phyloP scores from a whole-genome alignment of 1,140 invertebrate genomes.

The Drosophila mojavensis region DNA sequence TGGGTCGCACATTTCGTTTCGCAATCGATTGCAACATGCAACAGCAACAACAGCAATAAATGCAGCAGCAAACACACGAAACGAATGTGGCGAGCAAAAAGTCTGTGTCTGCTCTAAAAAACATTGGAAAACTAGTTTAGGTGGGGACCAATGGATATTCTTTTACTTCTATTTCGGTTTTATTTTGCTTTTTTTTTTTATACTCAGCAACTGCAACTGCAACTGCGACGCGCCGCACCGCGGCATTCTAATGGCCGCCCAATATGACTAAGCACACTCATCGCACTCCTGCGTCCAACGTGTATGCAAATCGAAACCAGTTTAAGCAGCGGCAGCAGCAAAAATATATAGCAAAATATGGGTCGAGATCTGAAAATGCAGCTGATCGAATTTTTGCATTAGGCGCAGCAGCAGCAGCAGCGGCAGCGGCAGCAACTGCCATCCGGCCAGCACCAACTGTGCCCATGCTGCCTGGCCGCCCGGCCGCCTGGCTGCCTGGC shows the following conservation, averaged over 20 bases:
- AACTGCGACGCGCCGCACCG: constrained; percentile 18
- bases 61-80: constrained; percentile 62
- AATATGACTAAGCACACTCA: constrained; percentile 84
- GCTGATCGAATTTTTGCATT: constrained; percentile 84
- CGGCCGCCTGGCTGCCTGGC: constrained; percentile 54
- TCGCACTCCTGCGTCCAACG: constrained; percentile 79
- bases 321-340: constrained; percentile 58
- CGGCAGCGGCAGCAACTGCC: constrained; percentile 59
- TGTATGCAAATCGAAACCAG: constrained; percentile 84
- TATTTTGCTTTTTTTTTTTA: constrained; percentile 55
- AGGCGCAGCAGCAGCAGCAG: constrained; percentile 73
- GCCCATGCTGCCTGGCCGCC: constrained; percentile 33
- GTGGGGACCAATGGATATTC: constrained; percentile 83
- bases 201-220: constrained; percentile 34
- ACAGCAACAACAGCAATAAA: constrained; percentile 51
- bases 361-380: constrained; percentile 83
- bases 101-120: constrained; percentile 69
- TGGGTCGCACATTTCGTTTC: constrained; percentile 82
- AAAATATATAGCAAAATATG: constrained; percentile 79
- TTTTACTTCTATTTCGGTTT: constrained; percentile 73
- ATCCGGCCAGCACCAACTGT: constrained; percentile 69
- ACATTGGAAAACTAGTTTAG: constrained; percentile 79
- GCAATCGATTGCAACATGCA: constrained; percentile 83
- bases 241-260: constrained; percentile 84
- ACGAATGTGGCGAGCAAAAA: constrained; percentile 70